Base-by-base conservation (phyloP, 1,140 invertebrate species). In the Hycleus phaleratus region DNA sequence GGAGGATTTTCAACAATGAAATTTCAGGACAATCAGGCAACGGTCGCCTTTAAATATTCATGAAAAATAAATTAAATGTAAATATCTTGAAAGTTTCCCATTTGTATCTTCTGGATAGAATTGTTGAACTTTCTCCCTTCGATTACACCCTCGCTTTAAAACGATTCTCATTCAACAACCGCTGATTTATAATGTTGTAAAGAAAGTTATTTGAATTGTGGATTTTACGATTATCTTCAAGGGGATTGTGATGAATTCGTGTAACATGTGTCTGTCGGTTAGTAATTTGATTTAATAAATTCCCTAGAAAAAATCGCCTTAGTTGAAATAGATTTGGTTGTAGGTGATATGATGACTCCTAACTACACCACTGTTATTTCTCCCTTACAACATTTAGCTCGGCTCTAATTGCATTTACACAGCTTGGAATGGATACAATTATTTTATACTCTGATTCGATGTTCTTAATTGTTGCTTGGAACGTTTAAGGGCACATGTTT, bases 401-500 rank as follows among this genome's bases (percentile, higher is more conserved):
- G 50, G 59, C 65, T 64, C 55, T 56, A 67, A 67, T 67, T 62
- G 64, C 60, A 62, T 58, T 61, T 62, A 62, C 62, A 67, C 55
- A 60, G 62, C 54, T 54, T 59, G 58, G 58, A 67, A 64, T 60
- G 56, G 62, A 55, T 64, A 67, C 65, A 62, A 67, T 67, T 64
- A 67, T 67, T 67, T 62, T 62, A 67, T 67, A 53, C 58, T 52
- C 52, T 59, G 64, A 66, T 63, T 64, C 58, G 58, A 58, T 63
- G 64, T 59, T 57, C 58, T 62, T 63, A 62, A 67, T 64, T 56
- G 59, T 50, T 51, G 50, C 62, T 61, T 64, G 52, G 60, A 61
- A 57, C 62, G 61, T 64, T 64, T 61, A 57, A 49, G 26, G 49
- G 58, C 62, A 64, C 58, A 53, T 64, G 62, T 59, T 61, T 51